Evolutionary conservation across 2,888 invertebrate species (phyloP).

Genomic region (Atethmia centrago): DNA sequence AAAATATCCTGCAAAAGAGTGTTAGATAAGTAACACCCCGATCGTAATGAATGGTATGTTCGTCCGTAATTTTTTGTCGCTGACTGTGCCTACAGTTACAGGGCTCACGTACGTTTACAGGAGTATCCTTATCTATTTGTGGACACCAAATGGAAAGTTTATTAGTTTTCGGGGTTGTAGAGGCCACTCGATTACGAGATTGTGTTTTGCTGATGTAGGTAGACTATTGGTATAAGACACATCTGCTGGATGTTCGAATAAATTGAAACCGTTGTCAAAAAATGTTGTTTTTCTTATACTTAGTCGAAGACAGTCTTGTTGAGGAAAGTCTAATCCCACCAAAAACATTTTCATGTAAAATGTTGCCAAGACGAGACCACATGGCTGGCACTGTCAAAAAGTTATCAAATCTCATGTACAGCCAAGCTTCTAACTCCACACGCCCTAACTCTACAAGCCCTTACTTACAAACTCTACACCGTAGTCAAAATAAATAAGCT

Average conservation of each 20-base stretch:
- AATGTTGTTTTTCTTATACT: too few species aligned
- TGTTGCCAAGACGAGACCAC: too few species aligned
- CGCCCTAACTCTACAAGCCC: too few species aligned
- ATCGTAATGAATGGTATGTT: neutral
- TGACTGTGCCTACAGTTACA: slow-evolving; percentile 7
- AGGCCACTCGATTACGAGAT: slow-evolving; percentile 20
- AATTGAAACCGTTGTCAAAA: neutral
- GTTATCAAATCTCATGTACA: too few species aligned
- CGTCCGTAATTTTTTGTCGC: neutral
- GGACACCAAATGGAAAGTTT: slow-evolving; percentile 43
- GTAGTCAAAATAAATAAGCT: too few species aligned
- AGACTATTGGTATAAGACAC: neutral
- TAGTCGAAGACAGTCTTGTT: too few species aligned
- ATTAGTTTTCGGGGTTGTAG: slow-evolving; percentile 22
- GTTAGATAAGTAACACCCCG: neutral
- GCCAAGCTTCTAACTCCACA: too few species aligned
- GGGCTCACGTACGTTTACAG: slow-evolving; percentile 12
- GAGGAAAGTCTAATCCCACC: too few species aligned
- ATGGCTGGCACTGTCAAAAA: too few species aligned
- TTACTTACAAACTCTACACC: too few species aligned
- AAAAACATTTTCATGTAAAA: too few species aligned
- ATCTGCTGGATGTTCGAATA: neutral
- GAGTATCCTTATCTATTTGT: slow-evolving; percentile 29
- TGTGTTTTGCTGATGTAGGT: slow-evolving; percentile 1
- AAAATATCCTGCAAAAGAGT: too few species aligned